phyloP scores from a whole-genome alignment of 1,140 invertebrate genomes.

The Ips typographus region DNA sequence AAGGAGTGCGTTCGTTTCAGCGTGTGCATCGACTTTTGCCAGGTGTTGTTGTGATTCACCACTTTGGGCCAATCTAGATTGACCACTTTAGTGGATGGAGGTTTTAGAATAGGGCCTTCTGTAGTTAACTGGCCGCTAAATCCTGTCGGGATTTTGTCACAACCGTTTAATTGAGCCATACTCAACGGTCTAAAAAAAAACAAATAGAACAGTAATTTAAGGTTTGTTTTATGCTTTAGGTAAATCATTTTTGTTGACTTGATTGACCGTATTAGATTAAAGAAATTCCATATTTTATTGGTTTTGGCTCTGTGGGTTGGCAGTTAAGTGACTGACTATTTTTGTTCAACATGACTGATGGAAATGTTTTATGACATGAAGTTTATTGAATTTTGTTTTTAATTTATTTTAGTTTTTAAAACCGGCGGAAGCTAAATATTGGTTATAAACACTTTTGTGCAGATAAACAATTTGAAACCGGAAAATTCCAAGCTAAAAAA shows the following conservation, averaged over 20 bases:
- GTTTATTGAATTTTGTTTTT: too few relatives aligned
- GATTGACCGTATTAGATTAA: too few relatives aligned
- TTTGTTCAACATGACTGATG: too few relatives aligned
- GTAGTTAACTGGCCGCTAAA: conserved; percentile 59
- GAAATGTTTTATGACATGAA: too few relatives aligned
- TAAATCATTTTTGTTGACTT: too few relatives aligned
- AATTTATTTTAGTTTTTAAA: too few relatives aligned
- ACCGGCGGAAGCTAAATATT: too few relatives aligned
- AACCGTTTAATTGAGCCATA: conserved; percentile 43
- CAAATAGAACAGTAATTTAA: background rate
- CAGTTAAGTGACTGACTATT: too few relatives aligned
- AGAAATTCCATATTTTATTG: background rate
- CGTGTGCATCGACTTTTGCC: conserved; percentile 53
- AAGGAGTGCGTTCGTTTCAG: conserved; percentile 65
- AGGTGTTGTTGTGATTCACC: conserved; percentile 43
- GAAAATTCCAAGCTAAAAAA: too few relatives aligned
- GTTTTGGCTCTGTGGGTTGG: background rate
- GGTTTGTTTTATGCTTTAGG: too few relatives aligned
- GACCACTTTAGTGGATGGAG: conserved; percentile 35
- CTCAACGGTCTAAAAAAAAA: conserved; percentile 39
- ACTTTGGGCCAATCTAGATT: conserved; percentile 33
- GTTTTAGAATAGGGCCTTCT: conserved; percentile 54
- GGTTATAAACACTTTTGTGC: too few relatives aligned
- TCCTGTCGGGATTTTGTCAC: conserved; percentile 38
- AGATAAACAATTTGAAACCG: too few relatives aligned